Percentiles rank a stretch among this genome's conserved stretches.
Evolutionary conservation across 2,888 invertebrate species (phyloP).

Genomic region (Archips xylosteana): DNA sequence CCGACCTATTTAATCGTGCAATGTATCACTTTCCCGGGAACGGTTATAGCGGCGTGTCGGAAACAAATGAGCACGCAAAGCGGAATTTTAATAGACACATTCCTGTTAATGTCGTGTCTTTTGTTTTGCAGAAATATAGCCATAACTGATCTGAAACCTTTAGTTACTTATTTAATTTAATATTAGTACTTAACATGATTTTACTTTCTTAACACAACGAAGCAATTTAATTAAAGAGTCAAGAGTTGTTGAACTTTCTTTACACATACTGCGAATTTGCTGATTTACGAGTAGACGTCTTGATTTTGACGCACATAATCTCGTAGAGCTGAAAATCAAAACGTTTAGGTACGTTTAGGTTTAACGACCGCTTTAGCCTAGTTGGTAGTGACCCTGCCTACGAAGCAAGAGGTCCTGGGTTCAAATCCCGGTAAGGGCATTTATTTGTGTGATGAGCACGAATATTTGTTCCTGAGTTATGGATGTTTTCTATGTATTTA

Average conservation of each 20-base stretch:
- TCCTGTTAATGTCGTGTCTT: conserved; percentile 2
- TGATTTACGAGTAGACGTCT: too few species aligned
- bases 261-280: neutral
- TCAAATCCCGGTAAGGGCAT: too few species aligned
- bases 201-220: neutral
- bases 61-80: conserved; percentile 22
- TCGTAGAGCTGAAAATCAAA: too few species aligned
- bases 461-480: too few species aligned
- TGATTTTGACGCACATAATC: too few species aligned
- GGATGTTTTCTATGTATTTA: too few species aligned
- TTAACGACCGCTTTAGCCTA: too few species aligned
- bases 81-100: conserved; percentile 36
- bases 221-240: neutral
- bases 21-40: conserved; percentile 18
- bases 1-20: conserved; percentile 9
- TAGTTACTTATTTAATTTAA: neutral
- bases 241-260: neutral
- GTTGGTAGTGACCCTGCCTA: too few species aligned
- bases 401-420: too few species aligned
- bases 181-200: neutral
- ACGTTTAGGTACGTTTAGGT: too few species aligned
- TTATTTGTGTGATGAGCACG: too few species aligned
- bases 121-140: conserved; percentile 29
- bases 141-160: conserved; percentile 5
- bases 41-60: conserved; percentile 21